Conservation (phyloP, 2,797 vertebrate species). For the Phoebastria nigripes region DNA sequence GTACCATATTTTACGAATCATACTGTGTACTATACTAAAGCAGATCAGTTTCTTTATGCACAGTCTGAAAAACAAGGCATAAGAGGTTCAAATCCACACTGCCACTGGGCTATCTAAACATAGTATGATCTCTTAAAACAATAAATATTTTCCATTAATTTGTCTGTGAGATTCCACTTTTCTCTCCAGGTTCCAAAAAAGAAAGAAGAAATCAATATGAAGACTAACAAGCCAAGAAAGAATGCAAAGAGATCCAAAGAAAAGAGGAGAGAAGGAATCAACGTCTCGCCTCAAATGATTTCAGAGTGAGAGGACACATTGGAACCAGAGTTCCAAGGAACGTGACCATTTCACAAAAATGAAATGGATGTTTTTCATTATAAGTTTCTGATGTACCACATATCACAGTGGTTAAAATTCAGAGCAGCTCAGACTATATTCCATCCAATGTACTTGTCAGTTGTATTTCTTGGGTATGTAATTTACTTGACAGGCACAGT, state of each 20-base stretch:
- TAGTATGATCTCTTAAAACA: not conserved
- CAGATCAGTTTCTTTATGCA: not conserved
- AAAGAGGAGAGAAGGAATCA: not conserved
- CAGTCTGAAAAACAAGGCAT: not conserved
- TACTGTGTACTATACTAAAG: not conserved
- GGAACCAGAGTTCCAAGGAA: not conserved
- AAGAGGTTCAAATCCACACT: not conserved
- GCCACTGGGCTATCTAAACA: not conserved
- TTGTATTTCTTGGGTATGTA: conserved; percentile 40
- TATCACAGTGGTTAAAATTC: conserved; percentile 46
- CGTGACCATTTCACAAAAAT: not conserved
- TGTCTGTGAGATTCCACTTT: not conserved
- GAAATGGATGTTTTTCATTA: conserved; percentile 7
- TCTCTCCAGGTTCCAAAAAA: not conserved
- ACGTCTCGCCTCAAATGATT: not conserved
- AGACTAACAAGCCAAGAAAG: not conserved
- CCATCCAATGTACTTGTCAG: not conserved
- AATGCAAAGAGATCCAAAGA: not conserved
- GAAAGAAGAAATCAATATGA: not conserved
- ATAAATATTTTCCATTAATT: not conserved
- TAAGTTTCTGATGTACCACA: not conserved
- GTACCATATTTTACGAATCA: not conserved
- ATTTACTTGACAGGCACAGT: conserved; percentile 54
- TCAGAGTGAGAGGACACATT: not conserved
- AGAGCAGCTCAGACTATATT: conserved; percentile 13